These are phyloP conservation scores for Oryzias celebensis DNA, from an alignment of 2,113 vertebrate species.

Conservation along the genomic window DNA sequence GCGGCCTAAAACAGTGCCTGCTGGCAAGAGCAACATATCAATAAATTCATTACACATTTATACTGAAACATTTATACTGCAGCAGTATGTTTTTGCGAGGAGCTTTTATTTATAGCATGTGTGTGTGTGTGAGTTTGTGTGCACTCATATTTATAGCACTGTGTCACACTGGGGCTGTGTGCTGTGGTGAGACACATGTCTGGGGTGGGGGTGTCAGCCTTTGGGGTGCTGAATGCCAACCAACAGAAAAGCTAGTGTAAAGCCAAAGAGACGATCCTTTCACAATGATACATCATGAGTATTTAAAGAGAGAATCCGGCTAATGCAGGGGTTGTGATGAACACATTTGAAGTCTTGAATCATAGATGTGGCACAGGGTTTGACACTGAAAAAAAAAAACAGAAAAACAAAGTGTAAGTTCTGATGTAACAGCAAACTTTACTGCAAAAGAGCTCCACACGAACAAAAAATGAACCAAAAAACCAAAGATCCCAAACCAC, in stretches of 20 bases:
- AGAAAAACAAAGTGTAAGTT: too few species aligned
- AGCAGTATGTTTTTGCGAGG: slow-evolving; percentile 70
- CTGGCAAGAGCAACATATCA: slow-evolving; percentile 80
- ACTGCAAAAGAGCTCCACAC: slow-evolving; percentile 6
- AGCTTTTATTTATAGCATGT: slow-evolving; percentile 69
- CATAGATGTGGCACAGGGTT: too few species aligned
- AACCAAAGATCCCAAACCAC: slow-evolving; percentile 27
- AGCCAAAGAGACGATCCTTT: slow-evolving; percentile 28
- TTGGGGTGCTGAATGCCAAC: slow-evolving; percentile 22
- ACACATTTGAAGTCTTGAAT: too few species aligned
- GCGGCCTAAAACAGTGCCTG: slow-evolving; percentile 69
- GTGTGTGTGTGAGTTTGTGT: slow-evolving; percentile 49
- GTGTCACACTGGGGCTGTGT: slow-evolving; percentile 63
- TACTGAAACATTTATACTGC: slow-evolving; percentile 79
- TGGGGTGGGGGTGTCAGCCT: slow-evolving; percentile 49
- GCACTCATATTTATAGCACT: slow-evolving; percentile 67
- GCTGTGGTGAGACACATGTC: slow-evolving; percentile 71
- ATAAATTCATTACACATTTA: slow-evolving; percentile 83
- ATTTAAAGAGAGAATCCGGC: slow-evolving; percentile 31
- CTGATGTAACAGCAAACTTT: too few species aligned
- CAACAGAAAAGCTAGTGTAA: slow-evolving; percentile 64
- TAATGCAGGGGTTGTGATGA: slow-evolving; percentile 7
- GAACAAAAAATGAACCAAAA: slow-evolving; percentile 37
- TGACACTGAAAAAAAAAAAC: too few species aligned
- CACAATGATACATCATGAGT: slow-evolving; percentile 28